A percentile compares a stretch with the other conserved stretches of the same genome.
phyloP scores from a whole-genome alignment of 2,113 vertebrate genomes.

The Lophochroa leadbeateri region DNA sequence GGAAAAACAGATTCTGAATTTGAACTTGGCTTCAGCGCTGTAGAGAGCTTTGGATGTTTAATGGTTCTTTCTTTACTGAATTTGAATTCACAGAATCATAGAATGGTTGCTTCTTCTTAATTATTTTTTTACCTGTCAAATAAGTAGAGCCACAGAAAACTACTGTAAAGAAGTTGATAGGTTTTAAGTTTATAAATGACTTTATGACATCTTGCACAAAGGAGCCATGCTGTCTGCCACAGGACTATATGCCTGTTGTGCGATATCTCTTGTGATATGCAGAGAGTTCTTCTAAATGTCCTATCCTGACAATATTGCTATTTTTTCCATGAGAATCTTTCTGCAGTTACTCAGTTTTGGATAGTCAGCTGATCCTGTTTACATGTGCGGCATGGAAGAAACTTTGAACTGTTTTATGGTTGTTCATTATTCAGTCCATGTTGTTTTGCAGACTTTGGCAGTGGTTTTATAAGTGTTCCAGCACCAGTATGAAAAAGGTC shows the following conservation, averaged over 20 bases:
- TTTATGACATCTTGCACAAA: neutral
- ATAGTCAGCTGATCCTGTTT: neutral
- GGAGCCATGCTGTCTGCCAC: neutral
- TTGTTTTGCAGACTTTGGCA: neutral
- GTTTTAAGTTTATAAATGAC: neutral
- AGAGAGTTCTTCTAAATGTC: neutral
- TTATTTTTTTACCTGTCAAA: neutral
- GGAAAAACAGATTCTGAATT: neutral
- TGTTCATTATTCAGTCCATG: neutral
- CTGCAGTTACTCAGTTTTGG: neutral
- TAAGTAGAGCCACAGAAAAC: neutral
- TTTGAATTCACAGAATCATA: neutral
- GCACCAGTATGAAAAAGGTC: neutral
- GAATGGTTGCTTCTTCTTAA: neutral
- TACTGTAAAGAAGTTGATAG: neutral
- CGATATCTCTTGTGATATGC: neutral
- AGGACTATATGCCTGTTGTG: neutral
- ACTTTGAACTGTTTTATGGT: neutral
- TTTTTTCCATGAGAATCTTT: neutral
- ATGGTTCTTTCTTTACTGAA: neutral
- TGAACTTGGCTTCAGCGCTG: neutral
- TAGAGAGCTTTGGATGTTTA: neutral
- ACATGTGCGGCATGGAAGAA: neutral
- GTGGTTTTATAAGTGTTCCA: neutral
- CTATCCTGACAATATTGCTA: neutral